Evolutionary conservation across 2,797 vertebrate genomes (phyloP), one percentile per base, ranked within the genome.

Genomic region (Tapera naevia): DNA sequence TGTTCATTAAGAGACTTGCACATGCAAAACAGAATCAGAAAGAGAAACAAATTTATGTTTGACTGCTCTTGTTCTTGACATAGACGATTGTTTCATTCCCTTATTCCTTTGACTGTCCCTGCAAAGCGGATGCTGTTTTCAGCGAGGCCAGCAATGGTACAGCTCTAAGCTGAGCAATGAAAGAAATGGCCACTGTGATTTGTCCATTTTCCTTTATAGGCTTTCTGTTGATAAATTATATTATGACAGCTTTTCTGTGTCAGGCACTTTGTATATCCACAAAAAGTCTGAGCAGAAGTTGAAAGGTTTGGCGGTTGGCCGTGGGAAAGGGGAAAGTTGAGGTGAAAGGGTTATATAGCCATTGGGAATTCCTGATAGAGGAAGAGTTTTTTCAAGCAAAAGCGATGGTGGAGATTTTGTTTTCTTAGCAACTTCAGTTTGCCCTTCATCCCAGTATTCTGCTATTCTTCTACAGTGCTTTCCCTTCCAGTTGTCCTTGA

Each of bases 241-340:
- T 1, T 9, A 8, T 54, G 32, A 17, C 5, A 19, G 37, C 11
- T 50, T 86, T 62, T 33, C n/a, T 27, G 65, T 35, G 32, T 61
- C 13, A 5, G 0, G 1, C 22, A 8, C 11, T 0, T 30, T 51
- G 3, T 46, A 2, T 46, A 11, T 70, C 46, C 53, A 45, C 8
- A 6, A 17, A 27, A 82, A 39, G 66, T 56, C 12, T 78, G 61
- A 56, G 35, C 23, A 60, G 70, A 60, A 60, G 25, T 51, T 66
- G 43, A 54, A 74, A 51, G 2, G 4, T 56, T 70, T 88, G 43
- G 13, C 45, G 66, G 5, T 15, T 88, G 48, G 13, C 61, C 74
- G 24, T 27, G 25, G 17, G 57, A 25, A 82, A 39, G 32, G 11
- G 3, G 24, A 33, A 57, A 35, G 28, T 58, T 37, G 10, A 37